These are phyloP conservation scores for Poeciliopsis prolifica DNA, from an alignment of 2,113 vertebrate species.

Conservation along the genomic window DNA sequence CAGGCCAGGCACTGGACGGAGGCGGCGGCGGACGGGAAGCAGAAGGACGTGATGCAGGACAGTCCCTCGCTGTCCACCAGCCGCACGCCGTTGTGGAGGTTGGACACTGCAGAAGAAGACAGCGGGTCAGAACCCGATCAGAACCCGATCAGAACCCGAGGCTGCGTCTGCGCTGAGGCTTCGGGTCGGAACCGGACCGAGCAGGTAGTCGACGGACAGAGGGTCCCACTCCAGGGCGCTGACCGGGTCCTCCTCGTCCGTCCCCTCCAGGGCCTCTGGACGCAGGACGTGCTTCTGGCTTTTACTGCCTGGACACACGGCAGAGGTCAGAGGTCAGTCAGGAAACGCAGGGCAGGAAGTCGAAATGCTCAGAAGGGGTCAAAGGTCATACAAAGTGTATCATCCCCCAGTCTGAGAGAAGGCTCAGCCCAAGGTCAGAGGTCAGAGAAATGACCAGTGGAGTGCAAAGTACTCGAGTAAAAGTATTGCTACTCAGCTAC, in stretches of 20 bases:
- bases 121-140: too few species aligned
- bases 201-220: conserved; percentile 91
- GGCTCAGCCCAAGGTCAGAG: too few species aligned
- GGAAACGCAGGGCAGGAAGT: not conserved
- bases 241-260: conserved; percentile 94
- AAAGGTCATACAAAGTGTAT: too few species aligned
- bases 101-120: conserved; percentile 78
- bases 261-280: conserved; percentile 92
- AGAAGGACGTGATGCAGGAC: conserved; percentile 89
- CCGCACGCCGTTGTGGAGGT: conserved; percentile 91
- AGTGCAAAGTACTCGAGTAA: too few species aligned
- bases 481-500: too few species aligned
- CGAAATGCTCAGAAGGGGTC: not conserved
- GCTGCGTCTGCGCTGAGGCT: too few species aligned
- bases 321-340: not conserved
- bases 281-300: conserved; percentile 93
- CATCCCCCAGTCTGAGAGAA: too few species aligned
- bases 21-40: conserved; percentile 87
- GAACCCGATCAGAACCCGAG: too few species aligned
- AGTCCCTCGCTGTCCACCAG: conserved; percentile 92
- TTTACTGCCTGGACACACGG: conserved; percentile 84
- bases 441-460: too few species aligned
- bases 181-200: conserved; percentile 69
- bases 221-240: conserved; percentile 97
- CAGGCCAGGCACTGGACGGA: conserved; percentile 96